phyloP scores from a whole-genome alignment of 2,113 vertebrate genomes.

The Sclerurus mexicanus region DNA sequence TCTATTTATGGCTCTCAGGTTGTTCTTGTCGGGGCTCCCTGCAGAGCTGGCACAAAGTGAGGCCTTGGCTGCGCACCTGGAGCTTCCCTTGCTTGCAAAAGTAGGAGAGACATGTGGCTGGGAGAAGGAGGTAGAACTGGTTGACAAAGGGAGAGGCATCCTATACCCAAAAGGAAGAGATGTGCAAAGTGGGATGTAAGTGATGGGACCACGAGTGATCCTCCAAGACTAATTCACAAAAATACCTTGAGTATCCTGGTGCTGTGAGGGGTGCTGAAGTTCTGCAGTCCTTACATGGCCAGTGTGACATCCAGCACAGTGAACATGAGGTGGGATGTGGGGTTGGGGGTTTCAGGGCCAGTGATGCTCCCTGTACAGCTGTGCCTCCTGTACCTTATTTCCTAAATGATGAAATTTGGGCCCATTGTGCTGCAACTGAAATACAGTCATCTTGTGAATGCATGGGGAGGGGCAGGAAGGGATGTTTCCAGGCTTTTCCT shows the following conservation, averaged over 20 bases:
- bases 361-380: not conserved
- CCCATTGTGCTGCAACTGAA: not conserved
- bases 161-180: not conserved
- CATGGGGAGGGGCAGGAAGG: not conserved
- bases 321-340: fast-evolving
- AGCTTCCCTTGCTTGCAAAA: not conserved
- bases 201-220: not conserved
- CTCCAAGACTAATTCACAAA: not conserved
- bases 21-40: not conserved
- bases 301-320: not conserved
- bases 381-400: not conserved
- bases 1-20: not conserved
- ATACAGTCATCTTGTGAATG: not conserved
- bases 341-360: not conserved
- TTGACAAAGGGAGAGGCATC: not conserved
- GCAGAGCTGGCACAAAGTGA: not conserved
- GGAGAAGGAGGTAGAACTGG: not conserved
- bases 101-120: not conserved
- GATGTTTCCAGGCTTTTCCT: not conserved
- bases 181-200: not conserved
- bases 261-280: not conserved
- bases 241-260: not conserved
- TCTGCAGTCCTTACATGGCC: not conserved
- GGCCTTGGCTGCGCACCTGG: not conserved
- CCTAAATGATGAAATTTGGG: not conserved